phyloP scores from a whole-genome alignment of 2,888 invertebrate genomes.

The Agrotis segetum region DNA sequence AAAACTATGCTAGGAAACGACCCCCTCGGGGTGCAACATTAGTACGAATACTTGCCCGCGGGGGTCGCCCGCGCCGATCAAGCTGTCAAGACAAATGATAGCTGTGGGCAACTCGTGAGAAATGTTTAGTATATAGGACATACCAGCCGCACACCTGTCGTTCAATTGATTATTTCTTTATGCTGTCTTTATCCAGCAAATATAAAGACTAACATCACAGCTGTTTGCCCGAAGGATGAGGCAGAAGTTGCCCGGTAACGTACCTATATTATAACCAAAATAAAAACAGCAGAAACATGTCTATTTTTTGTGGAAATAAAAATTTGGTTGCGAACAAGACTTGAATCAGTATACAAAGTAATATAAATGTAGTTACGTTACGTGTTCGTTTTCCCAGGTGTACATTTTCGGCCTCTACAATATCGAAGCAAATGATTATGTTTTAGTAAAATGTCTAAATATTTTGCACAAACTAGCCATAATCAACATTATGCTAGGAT shows the following conservation, averaged over 20 bases:
- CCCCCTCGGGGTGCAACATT: slow-evolving; percentile 23
- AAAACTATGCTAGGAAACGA: slow-evolving; percentile 16
- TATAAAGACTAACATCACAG: not conserved
- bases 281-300: not conserved
- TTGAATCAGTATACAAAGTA: no score
- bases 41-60: slow-evolving; percentile 25
- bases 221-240: not conserved
- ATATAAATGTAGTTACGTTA: no score
- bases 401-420: no score
- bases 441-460: not conserved
- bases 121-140: slow-evolving; percentile 11
- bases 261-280: not conserved
- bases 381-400: no score
- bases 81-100: slow-evolving; percentile 40
- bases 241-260: not conserved
- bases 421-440: no score
- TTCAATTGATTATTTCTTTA: slow-evolving; percentile 10
- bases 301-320: no score
- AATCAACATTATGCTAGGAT: not conserved
- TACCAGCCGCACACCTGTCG: slow-evolving; percentile 2
- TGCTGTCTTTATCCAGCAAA: not conserved
- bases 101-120: slow-evolving; percentile 7
- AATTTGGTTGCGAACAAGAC: no score
- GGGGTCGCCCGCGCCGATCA: slow-evolving; percentile 18
- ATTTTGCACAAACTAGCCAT: not conserved